Conservation (phyloP, 2,888 invertebrate species). For the Zootermopsis nevadensis region DNA sequence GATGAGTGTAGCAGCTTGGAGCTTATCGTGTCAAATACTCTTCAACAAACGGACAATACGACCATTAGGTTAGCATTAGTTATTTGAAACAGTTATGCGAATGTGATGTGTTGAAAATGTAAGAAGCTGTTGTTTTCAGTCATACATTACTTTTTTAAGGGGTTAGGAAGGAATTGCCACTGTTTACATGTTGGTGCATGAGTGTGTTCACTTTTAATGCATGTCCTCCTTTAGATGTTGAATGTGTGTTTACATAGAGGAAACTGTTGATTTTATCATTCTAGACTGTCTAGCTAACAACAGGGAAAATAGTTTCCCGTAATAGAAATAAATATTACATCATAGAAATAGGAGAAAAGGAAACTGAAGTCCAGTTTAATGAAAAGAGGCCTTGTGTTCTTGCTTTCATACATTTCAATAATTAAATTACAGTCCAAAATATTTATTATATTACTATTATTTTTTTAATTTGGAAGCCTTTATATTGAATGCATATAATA, state of each 20-base stretch:
- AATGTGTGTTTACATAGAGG: not conserved
- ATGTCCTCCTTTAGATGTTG: not conserved
- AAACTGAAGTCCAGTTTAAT: too few species aligned
- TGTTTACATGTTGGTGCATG: not conserved
- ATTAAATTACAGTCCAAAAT: too few species aligned
- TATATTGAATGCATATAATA: too few species aligned
- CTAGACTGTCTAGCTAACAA: not conserved
- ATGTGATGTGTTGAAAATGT: not conserved
- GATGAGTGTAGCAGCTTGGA: not conserved
- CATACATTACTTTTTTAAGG: not conserved
- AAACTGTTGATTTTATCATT: not conserved
- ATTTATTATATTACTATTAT: too few species aligned
- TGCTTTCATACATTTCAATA: too few species aligned
- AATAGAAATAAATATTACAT: too few species aligned
- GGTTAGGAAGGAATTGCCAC: not conserved
- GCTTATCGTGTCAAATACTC: not conserved
- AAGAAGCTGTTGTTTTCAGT: not conserved
- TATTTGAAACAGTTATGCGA: not conserved
- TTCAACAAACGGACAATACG: constrained; percentile 13
- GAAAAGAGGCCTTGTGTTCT: too few species aligned
- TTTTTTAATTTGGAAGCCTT: too few species aligned
- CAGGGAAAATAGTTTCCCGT: not conserved
- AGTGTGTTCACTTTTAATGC: not conserved
- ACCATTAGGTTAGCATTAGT: constrained; percentile 4
- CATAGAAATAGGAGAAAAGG: too few species aligned